phyloP scores from a whole-genome alignment of 2,113 vertebrate genomes.

The Carettochelys insculpta region DNA sequence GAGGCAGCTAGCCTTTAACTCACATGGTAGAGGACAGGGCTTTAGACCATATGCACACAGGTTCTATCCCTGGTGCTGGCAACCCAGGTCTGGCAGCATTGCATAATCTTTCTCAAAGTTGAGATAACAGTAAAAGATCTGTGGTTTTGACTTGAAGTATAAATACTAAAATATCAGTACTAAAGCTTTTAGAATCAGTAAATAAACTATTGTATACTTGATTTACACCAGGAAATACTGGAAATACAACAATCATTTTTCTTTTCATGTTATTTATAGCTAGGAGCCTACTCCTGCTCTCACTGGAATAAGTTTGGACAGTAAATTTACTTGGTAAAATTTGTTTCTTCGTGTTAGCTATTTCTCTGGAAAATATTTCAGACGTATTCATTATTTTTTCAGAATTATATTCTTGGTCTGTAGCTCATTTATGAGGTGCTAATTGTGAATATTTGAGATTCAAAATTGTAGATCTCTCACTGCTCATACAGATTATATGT shows the following conservation, averaged over 20 bases:
- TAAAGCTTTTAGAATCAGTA: not conserved
- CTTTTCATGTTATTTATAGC: not conserved
- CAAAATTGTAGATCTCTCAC: not conserved
- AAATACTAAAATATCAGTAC: too few species aligned
- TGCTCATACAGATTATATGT: too few species aligned
- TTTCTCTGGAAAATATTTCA: not conserved
- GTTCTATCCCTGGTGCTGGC: too few species aligned
- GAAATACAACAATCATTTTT: not conserved
- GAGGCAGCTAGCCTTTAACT: too few species aligned
- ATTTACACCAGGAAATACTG: not conserved
- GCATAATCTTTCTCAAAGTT: too few species aligned
- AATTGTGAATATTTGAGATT: not conserved
- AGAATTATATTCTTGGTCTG: not conserved
- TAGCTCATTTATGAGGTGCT: not conserved
- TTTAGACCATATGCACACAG: too few species aligned
- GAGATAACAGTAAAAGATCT: too few species aligned
- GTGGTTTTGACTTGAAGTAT: too few species aligned
- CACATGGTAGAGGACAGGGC: too few species aligned
- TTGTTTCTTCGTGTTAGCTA: not conserved
- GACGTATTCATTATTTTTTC: not conserved
- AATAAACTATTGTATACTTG: not conserved
- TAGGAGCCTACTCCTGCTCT: accelerated
- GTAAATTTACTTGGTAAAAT: not conserved
- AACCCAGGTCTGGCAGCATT: too few species aligned
- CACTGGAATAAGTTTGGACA: not conserved